Evolutionary conservation across 1,140 invertebrate species (phyloP), one percentile per base, ranked within the genome.

Genomic region (Aphaenogaster floridana): DNA sequence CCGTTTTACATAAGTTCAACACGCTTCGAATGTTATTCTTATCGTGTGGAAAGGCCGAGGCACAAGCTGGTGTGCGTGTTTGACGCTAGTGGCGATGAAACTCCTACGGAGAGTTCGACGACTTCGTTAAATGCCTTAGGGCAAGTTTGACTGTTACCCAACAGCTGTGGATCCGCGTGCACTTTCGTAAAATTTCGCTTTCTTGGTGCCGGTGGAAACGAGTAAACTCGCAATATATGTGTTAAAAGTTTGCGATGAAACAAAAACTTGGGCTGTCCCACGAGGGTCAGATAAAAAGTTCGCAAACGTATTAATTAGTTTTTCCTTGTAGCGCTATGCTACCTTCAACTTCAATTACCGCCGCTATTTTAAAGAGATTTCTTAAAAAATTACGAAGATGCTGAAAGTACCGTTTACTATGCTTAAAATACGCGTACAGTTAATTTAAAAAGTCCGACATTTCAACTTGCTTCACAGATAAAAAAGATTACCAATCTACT

Each of bases 171-270:
- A 45, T 77, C 36, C 57, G 83, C 83, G 68, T 76, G 74, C 83
- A 84, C 78, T 90, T 87, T 87, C 86, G 84, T 79, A 50, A 84
- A 90, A 90, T 90, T 90, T 90, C 88, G 48, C 89, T 90, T 90
- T 90, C 88, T 74, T 61, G 54, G n/a, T 50, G 54, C 9, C 45
- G n/a, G 74, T 42, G 36, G 59, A 85, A 85, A 85, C 36, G 52
- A 59, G 42, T 39, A 74, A 83, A 59, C 68, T 74, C 39, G 52
- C 80, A 8, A 84, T 74, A 84, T 84, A 63, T 84, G 69, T 84
- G 42, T 39, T 74, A 45, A 74, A 83, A 83, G 68, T 83, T 83
- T 59, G 17, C 68, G 39, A 74, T 15, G 68, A 74, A 61, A 83
- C 68, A 83, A 83, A 83, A 83, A 83, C 80, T 83, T 17, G 68